Conservation (phyloP, 2,113 vertebrate genomes). For the Megaceryle maxima region DNA sequence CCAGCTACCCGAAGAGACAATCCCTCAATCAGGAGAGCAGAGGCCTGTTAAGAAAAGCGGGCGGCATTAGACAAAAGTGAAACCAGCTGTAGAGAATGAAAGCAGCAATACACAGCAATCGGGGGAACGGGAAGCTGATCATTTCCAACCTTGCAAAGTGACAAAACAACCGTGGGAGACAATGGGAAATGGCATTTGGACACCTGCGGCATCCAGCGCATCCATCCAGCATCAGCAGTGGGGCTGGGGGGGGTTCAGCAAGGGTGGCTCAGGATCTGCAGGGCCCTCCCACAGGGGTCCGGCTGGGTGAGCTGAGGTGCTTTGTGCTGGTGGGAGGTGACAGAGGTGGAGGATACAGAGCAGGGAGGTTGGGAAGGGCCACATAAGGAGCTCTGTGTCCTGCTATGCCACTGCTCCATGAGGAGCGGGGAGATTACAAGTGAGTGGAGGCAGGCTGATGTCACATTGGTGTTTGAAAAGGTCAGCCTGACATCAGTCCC, state of each 20-base stretch:
- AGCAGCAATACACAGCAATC: not conserved
- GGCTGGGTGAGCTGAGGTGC: accelerated
- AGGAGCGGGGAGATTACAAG: not conserved
- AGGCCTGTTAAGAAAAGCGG: constrained; percentile 44
- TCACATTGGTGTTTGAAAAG: not conserved
- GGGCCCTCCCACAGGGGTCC: accelerated
- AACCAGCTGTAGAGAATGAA: constrained; percentile 48
- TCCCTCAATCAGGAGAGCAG: constrained; percentile 65
- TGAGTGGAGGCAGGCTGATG: not conserved
- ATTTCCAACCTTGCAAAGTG: not conserved
- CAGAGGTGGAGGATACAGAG: accelerated
- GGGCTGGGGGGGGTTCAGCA: accelerated
- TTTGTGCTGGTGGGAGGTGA: not conserved
- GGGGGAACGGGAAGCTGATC: not conserved
- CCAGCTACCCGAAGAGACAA: constrained; percentile 48
- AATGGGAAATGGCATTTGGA: not conserved
- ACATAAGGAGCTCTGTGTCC: not conserved
- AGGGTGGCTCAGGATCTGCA: not conserved
- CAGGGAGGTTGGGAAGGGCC: not conserved
- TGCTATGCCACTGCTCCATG: accelerated
- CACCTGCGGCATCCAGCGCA: not conserved
- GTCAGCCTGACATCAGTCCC: not conserved
- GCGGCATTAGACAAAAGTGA: constrained; percentile 40
- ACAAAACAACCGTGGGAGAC: not conserved
- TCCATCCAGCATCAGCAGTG: not conserved